A percentile compares a stretch with the other conserved stretches of the same genome.
These are phyloP conservation scores for Spondyliosoma cantharus DNA, from an alignment of 2,797 vertebrate species.

Conservation along the genomic window DNA sequence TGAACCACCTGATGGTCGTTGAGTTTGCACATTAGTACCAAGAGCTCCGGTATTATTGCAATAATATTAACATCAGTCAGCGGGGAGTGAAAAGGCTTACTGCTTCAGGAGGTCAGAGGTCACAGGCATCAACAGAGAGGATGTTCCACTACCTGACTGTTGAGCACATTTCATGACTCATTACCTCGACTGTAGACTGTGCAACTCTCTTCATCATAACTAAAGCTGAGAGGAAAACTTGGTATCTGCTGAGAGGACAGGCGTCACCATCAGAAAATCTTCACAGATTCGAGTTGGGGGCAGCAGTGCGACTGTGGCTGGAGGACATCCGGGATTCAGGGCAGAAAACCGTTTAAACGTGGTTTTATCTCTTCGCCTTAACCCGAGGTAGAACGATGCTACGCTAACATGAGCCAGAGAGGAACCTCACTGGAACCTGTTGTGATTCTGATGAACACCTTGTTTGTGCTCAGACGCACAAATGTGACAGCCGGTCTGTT, in stretches of 20 bases:
- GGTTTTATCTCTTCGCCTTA: not conserved
- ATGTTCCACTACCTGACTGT: constrained; percentile 2
- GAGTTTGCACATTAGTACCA: not conserved
- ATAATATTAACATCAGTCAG: constrained; percentile 14
- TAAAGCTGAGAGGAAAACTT: not conserved
- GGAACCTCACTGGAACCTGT: not conserved
- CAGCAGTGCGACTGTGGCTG: too few relatives aligned
- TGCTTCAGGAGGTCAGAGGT: constrained; percentile 27
- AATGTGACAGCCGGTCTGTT: too few relatives aligned
- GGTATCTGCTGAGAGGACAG: not conserved
- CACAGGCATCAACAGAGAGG: not conserved
- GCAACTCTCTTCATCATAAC: constrained; percentile 10
- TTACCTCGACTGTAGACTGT: constrained; percentile 8
- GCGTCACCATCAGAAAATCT: too few relatives aligned
- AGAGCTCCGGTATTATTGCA: constrained; percentile 39
- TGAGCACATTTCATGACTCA: not conserved
- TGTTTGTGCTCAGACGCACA: not conserved
- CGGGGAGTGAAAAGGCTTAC: not conserved
- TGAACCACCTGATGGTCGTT: not conserved
- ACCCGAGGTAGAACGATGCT: not conserved
- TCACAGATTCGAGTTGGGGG: too few relatives aligned
- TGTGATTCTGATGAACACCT: too few relatives aligned
- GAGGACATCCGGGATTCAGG: too few relatives aligned
- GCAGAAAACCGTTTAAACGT: too few relatives aligned
- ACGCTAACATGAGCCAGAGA: not conserved